A percentile compares a stretch with the other conserved stretches of the same genome.
phyloP scores from a whole-genome alignment of 2,797 vertebrate species.

The Amazona ochrocephala region DNA sequence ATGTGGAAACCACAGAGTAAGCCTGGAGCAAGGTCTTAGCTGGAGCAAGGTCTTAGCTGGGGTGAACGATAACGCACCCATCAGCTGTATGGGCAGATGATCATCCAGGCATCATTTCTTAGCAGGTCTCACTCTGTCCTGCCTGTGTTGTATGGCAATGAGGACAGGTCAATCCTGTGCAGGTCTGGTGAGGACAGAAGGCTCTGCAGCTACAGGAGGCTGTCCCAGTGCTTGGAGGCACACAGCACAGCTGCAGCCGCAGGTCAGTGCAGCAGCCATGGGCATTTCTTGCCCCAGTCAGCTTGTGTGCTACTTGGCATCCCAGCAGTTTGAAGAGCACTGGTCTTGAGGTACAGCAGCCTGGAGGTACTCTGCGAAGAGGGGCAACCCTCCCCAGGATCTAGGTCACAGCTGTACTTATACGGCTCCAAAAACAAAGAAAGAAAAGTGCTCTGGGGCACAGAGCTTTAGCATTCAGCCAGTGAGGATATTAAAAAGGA shows the following conservation, averaged over 20 bases:
- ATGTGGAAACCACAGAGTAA: not conserved
- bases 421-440: slow-evolving; percentile 43
- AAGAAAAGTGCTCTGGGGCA: slow-evolving; percentile 35
- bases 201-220: not conserved
- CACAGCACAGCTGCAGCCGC: not conserved
- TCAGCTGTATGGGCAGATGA: not conserved
- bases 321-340: not conserved
- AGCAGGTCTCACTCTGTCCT: not conserved
- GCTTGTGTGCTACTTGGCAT: not conserved
- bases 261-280: not conserved
- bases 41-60: not conserved
- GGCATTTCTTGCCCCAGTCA: not conserved
- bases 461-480: slow-evolving; percentile 44
- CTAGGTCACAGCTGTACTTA: slow-evolving; percentile 68
- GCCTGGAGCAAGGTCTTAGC: no score
- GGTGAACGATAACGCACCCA: not conserved
- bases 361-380: not conserved
- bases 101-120: not conserved
- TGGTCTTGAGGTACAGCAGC: not conserved
- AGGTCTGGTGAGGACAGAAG: not conserved
- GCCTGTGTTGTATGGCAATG: not conserved
- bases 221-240: not conserved
- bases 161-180: not conserved
- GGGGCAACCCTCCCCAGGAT: not conserved
- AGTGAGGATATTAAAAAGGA: slow-evolving; percentile 69